A percentile compares a stretch with the other conserved stretches of the same genome.
Evolutionary conservation across 2,797 vertebrate genomes (phyloP).

Genomic region (Melanogrammus aeglefinus): DNA sequence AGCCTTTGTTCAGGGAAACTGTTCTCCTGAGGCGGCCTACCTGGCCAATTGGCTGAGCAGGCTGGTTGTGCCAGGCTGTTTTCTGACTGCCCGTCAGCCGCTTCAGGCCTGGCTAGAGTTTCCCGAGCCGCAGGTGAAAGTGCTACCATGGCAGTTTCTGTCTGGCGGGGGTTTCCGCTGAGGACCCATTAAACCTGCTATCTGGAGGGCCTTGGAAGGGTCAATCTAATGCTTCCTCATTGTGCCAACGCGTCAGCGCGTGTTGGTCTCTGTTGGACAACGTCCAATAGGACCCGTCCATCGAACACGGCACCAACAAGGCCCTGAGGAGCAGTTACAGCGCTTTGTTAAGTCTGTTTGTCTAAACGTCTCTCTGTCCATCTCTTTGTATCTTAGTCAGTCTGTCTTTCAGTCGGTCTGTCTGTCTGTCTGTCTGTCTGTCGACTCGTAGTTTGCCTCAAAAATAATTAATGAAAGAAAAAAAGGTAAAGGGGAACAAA

Average conservation of each 20-base stretch:
- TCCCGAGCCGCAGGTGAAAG: neutral
- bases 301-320: neutral
- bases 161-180: neutral
- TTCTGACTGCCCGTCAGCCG: neutral
- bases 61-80: neutral
- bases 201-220: no score
- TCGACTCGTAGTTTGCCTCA: no score
- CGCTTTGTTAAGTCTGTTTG: no score
- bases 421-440: no score
- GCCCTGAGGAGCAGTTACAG: no score
- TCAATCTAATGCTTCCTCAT: no score
- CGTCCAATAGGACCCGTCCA: neutral
- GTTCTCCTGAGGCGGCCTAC: no score
- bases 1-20: no score
- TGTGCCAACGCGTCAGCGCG: neutral
- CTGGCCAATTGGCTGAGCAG: neutral
- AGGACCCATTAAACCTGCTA: no score
- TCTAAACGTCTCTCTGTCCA: neutral
- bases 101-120: neutral
- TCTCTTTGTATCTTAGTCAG: neutral
- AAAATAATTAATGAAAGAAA: no score
- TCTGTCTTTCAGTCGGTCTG: no score
- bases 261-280: neutral
- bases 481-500: slow-evolving; percentile 18
- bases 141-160: neutral